phyloP scores from a whole-genome alignment of 1,140 invertebrate species.

The Hyles euphorbiae region DNA sequence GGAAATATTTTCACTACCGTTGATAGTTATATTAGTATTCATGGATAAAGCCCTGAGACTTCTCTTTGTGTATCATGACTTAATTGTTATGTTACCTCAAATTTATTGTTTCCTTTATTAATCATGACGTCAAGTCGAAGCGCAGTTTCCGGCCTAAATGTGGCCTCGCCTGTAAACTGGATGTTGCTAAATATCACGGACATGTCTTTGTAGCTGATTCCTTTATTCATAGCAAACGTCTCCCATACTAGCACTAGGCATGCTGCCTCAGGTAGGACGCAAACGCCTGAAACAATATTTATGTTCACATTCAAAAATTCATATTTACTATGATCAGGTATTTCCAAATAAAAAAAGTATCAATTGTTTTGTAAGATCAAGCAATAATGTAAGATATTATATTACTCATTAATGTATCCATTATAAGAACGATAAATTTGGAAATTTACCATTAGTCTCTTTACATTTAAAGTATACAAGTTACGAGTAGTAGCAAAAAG shows the following conservation, averaged over 20 bases:
- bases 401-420: no score
- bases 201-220: constrained; percentile 15
- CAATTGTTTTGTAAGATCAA: no score
- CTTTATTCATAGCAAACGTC: constrained; percentile 27
- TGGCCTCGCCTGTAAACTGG: constrained; percentile 15
- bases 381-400: no score
- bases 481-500: no score
- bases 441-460: no score
- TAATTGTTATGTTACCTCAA: constrained; percentile 21
- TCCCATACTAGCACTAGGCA: constrained; percentile 28
- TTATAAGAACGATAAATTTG: no score
- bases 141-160: constrained; percentile 6
- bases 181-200: constrained; percentile 25
- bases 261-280: constrained; percentile 27
- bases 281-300: constrained; percentile 15
- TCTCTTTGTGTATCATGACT: no score
- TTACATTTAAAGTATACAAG: no score
- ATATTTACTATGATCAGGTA: background rate
- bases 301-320: background rate
- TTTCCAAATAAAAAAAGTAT: background rate
- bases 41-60: no score
- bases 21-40: no score
- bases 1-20: no score
- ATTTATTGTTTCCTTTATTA: constrained; percentile 24
- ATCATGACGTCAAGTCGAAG: constrained; percentile 20